These are phyloP conservation scores for Alectura lathami DNA, from an alignment of 2,113 vertebrate species.

Conservation along the genomic window DNA sequence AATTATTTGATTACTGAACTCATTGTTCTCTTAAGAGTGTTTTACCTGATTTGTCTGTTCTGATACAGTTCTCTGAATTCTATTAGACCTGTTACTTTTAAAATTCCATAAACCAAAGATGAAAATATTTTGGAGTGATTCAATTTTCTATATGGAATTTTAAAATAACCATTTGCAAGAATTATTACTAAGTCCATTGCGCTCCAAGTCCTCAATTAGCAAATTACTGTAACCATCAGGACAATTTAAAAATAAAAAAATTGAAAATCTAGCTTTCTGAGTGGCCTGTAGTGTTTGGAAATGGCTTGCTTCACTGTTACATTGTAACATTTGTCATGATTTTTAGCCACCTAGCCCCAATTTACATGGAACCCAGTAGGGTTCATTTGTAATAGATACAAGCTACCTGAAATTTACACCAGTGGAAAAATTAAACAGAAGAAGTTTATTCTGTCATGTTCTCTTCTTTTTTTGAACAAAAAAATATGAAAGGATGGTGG, in stretches of 20 bases:
- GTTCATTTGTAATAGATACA: not conserved
- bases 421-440: not conserved
- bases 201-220: constrained; percentile 42
- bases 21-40: not conserved
- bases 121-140: not conserved
- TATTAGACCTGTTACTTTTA: not conserved
- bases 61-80: not conserved
- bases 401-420: not conserved
- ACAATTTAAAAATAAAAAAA: not conserved
- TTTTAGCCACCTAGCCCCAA: not conserved
- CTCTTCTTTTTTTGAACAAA: not conserved
- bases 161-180: not conserved
- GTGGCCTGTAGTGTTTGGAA: not conserved
- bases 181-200: constrained; percentile 8
- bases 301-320: not conserved
- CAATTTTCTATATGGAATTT: not conserved
- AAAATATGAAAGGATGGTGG: not conserved
- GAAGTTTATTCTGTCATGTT: not conserved
- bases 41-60: not conserved
- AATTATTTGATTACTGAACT: not conserved
- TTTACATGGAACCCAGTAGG: not conserved
- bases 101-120: not conserved
- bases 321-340: not conserved
- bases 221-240: not conserved
- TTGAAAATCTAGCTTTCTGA: constrained; percentile 42